These are phyloP conservation scores for Xiphophorus maculatus DNA, from an alignment of 2,113 vertebrate genomes.

Conservation along the genomic window DNA sequence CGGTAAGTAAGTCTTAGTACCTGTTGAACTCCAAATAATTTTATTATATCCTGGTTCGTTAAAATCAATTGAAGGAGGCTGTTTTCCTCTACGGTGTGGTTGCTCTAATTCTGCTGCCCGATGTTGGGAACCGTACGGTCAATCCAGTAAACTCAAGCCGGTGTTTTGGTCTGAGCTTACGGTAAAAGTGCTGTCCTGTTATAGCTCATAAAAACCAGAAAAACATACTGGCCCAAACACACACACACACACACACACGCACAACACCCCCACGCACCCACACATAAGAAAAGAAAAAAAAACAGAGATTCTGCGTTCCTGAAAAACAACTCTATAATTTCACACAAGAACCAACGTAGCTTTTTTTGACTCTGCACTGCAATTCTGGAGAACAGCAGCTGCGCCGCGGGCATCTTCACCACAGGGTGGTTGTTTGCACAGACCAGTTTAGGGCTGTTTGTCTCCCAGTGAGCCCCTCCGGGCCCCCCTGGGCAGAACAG, in stretches of 20 bases:
- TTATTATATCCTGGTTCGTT: neutral
- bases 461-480: conserved; percentile 25
- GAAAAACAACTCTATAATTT: conserved; percentile 59
- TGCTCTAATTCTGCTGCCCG: conserved; percentile 2
- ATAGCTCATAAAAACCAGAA: conserved; percentile 64
- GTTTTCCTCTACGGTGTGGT: neutral
- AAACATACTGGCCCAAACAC: conserved; percentile 54
- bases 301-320: conserved; percentile 49
- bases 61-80: neutral
- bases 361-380: conserved; percentile 29
- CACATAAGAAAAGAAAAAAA: conserved; percentile 42
- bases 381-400: conserved; percentile 60
- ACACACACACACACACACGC: conserved; percentile 37
- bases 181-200: conserved; percentile 56
- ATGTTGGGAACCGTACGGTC: conserved; percentile 11
- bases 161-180: conserved; percentile 63
- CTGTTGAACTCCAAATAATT: neutral
- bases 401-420: conserved; percentile 57
- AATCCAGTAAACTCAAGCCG: conserved; percentile 48
- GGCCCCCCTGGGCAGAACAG: conserved; percentile 22
- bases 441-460: conserved; percentile 68
- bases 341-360: conserved; percentile 43
- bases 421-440: conserved; percentile 64
- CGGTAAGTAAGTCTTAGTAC: neutral
- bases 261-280: conserved; percentile 19